These are phyloP conservation scores for Hylaeus volcanicus DNA, from an alignment of 1,140 invertebrate genomes.

Conservation along the genomic window DNA sequence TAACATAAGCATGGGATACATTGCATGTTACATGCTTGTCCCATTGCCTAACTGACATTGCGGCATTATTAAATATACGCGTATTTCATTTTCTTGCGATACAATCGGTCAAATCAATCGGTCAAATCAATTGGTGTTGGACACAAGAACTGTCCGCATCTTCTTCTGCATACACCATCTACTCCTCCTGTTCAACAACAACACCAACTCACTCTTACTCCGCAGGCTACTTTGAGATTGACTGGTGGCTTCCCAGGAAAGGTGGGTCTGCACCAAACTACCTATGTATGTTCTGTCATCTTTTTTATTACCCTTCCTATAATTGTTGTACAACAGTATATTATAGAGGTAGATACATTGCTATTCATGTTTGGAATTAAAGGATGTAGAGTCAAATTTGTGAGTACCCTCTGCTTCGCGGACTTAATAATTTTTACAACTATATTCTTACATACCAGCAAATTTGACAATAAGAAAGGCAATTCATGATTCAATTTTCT, in stretches of 20 bases:
- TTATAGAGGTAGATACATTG: slow-evolving; percentile 69
- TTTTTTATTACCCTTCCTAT: slow-evolving; percentile 73
- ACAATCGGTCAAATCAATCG: slow-evolving; percentile 76
- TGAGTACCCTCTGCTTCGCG: slow-evolving; percentile 38
- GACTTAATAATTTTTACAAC: slow-evolving; percentile 31
- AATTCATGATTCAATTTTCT: slow-evolving; percentile 22
- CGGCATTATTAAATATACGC: slow-evolving; percentile 76
- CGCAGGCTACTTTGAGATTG: slow-evolving; percentile 95
- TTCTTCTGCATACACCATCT: slow-evolving; percentile 90
- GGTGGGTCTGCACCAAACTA: slow-evolving; percentile 86
- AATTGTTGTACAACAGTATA: slow-evolving; percentile 67
- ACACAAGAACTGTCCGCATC: slow-evolving; percentile 93
- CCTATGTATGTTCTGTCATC: slow-evolving; percentile 80
- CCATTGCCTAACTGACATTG: slow-evolving; percentile 74
- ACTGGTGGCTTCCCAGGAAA: slow-evolving; percentile 97
- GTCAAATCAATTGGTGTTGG: slow-evolving; percentile 78
- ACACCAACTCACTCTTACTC: slow-evolving; percentile 82
- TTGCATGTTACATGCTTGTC: slow-evolving; percentile 51
- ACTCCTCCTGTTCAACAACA: slow-evolving; percentile 80
- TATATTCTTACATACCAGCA: slow-evolving; percentile 22
- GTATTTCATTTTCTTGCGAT: slow-evolving; percentile 75
- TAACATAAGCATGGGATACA: slow-evolving; percentile 10
- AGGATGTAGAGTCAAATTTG: slow-evolving; percentile 61
- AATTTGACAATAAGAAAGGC: slow-evolving; percentile 12
- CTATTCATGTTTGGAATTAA: slow-evolving; percentile 34